phyloP scores from a whole-genome alignment of 2,113 vertebrate species.

The Onychostruthus taczanowskii region DNA sequence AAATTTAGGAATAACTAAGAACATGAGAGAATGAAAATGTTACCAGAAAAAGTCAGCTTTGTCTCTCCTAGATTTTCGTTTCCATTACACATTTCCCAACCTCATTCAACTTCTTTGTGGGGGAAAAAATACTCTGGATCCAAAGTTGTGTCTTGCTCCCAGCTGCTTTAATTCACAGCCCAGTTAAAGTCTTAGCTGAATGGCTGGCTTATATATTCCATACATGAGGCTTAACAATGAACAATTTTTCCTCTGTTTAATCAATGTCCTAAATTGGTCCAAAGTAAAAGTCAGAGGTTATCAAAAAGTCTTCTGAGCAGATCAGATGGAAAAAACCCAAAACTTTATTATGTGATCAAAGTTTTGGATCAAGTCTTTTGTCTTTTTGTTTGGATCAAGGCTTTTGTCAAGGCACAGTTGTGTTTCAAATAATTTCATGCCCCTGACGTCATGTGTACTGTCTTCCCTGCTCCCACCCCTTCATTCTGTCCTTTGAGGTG shows the following conservation, averaged over 20 bases:
- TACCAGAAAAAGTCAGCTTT: neutral
- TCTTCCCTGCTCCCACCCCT: fast-evolving
- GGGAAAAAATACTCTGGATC: neutral
- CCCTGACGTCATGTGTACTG: neutral
- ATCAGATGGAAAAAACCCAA: neutral
- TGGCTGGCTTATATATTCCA: neutral
- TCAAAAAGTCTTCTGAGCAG: neutral
- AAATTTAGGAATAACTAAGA: neutral
- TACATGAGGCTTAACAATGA: fast-evolving
- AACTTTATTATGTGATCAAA: neutral
- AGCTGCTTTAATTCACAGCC: neutral
- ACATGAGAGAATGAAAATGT: neutral
- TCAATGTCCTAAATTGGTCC: neutral
- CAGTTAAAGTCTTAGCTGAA: neutral
- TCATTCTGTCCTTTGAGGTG: neutral
- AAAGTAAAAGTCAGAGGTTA: neutral
- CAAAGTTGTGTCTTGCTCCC: neutral
- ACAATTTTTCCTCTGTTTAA: neutral
- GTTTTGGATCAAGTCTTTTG: neutral
- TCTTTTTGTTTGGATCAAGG: neutral
- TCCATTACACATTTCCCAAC: neutral
- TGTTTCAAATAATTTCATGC: neutral
- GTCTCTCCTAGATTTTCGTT: neutral
- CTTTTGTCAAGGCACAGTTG: neutral
- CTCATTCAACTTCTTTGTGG: neutral